Evolutionary conservation across 1,140 invertebrate species (phyloP), one percentile per base, ranked within the genome.

Genomic region (Trypoxylus dichotomus): DNA sequence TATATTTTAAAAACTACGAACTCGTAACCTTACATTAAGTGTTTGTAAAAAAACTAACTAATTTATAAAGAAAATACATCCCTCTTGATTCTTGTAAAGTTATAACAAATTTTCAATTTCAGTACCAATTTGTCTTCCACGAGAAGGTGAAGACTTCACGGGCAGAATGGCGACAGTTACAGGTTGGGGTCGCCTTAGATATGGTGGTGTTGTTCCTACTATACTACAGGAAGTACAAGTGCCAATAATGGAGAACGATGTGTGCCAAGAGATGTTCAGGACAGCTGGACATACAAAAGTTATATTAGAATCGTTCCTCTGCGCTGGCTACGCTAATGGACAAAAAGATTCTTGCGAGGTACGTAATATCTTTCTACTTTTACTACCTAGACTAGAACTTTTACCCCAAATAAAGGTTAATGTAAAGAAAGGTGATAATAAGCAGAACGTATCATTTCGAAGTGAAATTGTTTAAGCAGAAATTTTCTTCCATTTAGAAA

Each of bases 341-440:
- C 93, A 95, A 82, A 95, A 95, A 85, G 96, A 98, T 84, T 97
- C 96, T 2, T 98, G 96, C 87, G 96, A 98, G 90, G 96, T 97
- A 89, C 88, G 87, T 37, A 37, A 37, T 8, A 37, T 5, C n/a
- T 37, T 8, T 8, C 10, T 37, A 37, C 32, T 8, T 7, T 37
- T 37, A 8, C 3, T 37, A 7, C 10, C 5, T 37, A 2, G 5
- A 8, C 32, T 37, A 37, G 32, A 37, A 37, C 7, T 32, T 32
- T 3, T 32, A 32, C 29, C 2, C 29, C 29, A 32, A 32, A 7
- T 32, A 2, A 32, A 32, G 7, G 2, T 32, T 7, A n/a, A n/a
- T n/a, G n/a, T n/a, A n/a, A n/a, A n/a, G n/a, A n/a, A n/a, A n/a
- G n/a, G n/a, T n/a, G n/a, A n/a, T n/a, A n/a, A n/a, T n/a, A n/a